A percentile compares a stretch with the other conserved stretches of the same genome.
phyloP scores from a whole-genome alignment of 2,797 vertebrate species.

The Hylomyscus alleni region DNA sequence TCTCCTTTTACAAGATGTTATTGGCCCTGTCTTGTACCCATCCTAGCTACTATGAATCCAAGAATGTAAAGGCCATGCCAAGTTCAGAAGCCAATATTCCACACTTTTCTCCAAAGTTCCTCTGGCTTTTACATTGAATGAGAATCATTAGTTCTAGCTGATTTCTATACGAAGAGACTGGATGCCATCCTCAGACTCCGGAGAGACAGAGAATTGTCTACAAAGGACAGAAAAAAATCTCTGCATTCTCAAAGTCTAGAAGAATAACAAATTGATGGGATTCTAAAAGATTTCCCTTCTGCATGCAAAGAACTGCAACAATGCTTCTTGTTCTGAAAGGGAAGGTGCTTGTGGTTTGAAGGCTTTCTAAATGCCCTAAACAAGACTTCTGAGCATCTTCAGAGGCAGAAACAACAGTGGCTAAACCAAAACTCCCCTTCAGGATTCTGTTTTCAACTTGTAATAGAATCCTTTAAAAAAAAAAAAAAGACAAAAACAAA shows the following conservation, averaged over 20 bases:
- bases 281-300: background rate
- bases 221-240: background rate
- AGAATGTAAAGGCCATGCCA: background rate
- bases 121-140: background rate
- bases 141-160: background rate
- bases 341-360: background rate
- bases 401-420: background rate
- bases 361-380: background rate
- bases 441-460: background rate
- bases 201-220: background rate
- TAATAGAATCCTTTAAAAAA: background rate
- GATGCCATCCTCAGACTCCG: background rate
- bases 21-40: background rate
- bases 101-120: background rate
- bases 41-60: background rate
- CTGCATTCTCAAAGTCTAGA: background rate
- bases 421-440: background rate
- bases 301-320: background rate
- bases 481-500: too few species aligned
- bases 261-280: background rate
- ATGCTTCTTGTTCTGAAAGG: background rate
- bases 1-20: background rate
- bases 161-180: background rate
- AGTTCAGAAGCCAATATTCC: background rate
- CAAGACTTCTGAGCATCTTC: background rate